Evolutionary conservation across 2,888 invertebrate species (phyloP).

Genomic region (Subacronicta megacephala): DNA sequence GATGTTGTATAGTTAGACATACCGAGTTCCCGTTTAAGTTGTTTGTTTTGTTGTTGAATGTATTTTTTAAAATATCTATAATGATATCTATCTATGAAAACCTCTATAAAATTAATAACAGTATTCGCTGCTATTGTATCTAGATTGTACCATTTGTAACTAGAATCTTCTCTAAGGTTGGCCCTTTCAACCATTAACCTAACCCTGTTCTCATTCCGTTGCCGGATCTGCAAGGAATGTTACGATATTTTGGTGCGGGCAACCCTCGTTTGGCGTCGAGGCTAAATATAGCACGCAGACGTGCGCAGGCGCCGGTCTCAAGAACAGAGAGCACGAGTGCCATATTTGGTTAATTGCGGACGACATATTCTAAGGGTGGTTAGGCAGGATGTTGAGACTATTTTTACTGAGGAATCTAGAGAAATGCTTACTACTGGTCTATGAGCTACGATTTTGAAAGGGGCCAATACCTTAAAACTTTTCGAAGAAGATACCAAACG

Average conservation of each 20-base stretch:
- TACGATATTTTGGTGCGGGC: slow-evolving; percentile 50
- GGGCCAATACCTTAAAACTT: background rate
- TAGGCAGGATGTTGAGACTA: slow-evolving; percentile 21
- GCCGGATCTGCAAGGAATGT: slow-evolving; percentile 38
- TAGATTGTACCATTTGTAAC: background rate
- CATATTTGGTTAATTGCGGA: slow-evolving; percentile 55
- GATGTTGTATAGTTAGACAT: too few species aligned
- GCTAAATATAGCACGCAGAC: slow-evolving; percentile 51
- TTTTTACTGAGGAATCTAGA: background rate
- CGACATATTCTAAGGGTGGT: slow-evolving; percentile 37
- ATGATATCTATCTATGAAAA: too few species aligned
- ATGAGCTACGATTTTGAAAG: background rate
- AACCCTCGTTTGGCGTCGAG: slow-evolving; percentile 44
- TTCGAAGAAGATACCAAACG: background rate
- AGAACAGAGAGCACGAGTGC: slow-evolving; percentile 46
- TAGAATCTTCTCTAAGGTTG: background rate
- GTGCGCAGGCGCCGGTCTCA: slow-evolving; percentile 46
- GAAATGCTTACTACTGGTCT: background rate
- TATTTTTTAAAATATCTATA: too few species aligned
- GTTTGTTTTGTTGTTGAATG: too few species aligned
- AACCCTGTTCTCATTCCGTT: slow-evolving; percentile 11
- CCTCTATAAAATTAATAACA: too few species aligned
- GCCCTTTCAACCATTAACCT: background rate
- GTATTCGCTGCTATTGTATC: background rate
- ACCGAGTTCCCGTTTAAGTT: too few species aligned